phyloP scores from a whole-genome alignment of 2,113 vertebrate genomes.

The Corydoras maculifer region DNA sequence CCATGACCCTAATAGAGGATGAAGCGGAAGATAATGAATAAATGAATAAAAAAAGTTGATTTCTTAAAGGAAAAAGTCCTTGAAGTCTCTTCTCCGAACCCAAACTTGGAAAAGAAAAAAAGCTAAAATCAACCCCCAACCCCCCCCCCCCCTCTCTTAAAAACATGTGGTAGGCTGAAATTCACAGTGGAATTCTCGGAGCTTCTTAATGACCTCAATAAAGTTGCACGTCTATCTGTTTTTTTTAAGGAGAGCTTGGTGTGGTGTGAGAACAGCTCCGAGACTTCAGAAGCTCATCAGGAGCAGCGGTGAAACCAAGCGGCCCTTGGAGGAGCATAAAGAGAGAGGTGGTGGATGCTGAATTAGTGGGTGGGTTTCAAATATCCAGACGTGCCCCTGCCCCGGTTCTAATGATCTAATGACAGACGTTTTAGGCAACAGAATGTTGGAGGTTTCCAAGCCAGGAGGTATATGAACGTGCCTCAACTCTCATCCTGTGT shows the following conservation, averaged over 20 bases:
- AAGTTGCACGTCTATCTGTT: conserved; percentile 16
- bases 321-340: background rate
- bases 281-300: background rate
- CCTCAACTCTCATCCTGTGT: too few relatives aligned
- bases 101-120: too few relatives aligned
- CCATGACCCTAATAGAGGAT: too few relatives aligned
- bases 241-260: conserved; percentile 27
- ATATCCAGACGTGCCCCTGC: conserved; percentile 45
- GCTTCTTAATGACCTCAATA: conserved; percentile 23
- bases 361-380: conserved; percentile 34
- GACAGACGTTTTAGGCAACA: conserved; percentile 29
- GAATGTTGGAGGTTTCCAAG: background rate
- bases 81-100: too few relatives aligned
- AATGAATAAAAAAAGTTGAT: too few relatives aligned
- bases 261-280: background rate
- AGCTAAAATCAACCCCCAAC: too few relatives aligned
- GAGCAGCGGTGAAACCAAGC: background rate
- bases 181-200: conserved; percentile 12
- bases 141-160: background rate
- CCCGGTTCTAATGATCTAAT: conserved; percentile 38
- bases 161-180: conserved; percentile 6
- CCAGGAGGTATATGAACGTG: conserved; percentile 9
- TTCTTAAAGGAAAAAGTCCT: too few relatives aligned
- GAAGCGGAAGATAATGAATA: too few relatives aligned
- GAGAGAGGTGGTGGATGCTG: background rate